A percentile compares a stretch with the other conserved stretches of the same genome.
phyloP scores from a whole-genome alignment of 1,140 invertebrate species.

The Diplogasteroides magnus region DNA sequence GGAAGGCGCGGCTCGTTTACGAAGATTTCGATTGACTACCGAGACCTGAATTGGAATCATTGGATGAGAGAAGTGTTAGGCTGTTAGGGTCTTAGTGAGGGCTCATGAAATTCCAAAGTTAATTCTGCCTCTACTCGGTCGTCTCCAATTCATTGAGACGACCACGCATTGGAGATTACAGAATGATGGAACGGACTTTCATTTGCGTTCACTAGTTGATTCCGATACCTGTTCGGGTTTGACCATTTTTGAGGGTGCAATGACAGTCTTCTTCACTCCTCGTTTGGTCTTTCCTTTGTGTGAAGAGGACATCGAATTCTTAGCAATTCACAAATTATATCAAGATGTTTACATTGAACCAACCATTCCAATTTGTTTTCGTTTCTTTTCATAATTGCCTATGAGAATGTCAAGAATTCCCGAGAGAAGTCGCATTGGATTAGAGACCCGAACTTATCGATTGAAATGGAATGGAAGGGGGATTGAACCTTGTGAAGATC shows the following conservation, averaged over 20 bases:
- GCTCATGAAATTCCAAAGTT: too few relatives aligned
- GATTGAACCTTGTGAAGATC: background rate
- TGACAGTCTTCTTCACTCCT: background rate
- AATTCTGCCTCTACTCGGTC: too few relatives aligned
- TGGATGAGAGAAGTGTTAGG: background rate
- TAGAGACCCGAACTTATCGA: too few relatives aligned
- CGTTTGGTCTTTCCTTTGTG: background rate
- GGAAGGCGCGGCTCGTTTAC: background rate
- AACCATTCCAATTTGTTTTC: background rate
- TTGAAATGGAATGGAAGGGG: too few relatives aligned
- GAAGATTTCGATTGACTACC: background rate
- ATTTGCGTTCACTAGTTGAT: background rate
- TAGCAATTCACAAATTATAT: background rate
- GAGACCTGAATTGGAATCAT: background rate
- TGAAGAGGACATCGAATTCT: background rate
- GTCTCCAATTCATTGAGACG: too few relatives aligned
- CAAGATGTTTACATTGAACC: background rate
- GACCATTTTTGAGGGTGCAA: background rate
- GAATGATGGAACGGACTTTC: background rate
- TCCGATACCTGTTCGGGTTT: background rate
- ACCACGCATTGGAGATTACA: background rate
- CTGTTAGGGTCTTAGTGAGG: too few relatives aligned
- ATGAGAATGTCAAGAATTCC: background rate
- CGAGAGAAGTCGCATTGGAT: too few relatives aligned
- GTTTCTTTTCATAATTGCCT: background rate